Evolutionary conservation across 2,888 invertebrate genomes (phyloP).

Genomic region (Pandemis heparana): DNA sequence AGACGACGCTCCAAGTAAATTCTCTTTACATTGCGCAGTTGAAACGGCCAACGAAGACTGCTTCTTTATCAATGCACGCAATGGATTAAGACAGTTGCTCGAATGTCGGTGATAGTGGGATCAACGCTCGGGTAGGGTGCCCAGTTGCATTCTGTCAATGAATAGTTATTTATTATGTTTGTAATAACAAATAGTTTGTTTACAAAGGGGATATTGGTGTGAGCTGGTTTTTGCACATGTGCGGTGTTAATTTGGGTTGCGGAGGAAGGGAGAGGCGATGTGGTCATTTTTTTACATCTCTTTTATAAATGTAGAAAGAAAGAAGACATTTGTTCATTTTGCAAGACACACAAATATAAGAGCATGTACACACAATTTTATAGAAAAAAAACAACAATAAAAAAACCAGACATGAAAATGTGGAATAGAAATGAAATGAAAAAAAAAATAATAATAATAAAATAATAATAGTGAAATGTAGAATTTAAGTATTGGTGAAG

Average conservation of each 20-base stretch:
- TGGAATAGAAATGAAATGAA: too few species aligned
- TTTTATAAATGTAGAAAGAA: too few species aligned
- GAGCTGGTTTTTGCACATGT: slow-evolving; percentile 18
- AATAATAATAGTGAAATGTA: too few species aligned
- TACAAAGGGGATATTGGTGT: slow-evolving; percentile 10
- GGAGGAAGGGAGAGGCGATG: neutral
- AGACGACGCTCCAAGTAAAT: neutral
- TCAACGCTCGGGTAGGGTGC: neutral
- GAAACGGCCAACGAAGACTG: neutral
- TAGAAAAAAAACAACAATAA: too few species aligned
- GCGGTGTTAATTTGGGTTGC: slow-evolving; percentile 3
- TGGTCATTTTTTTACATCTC: neutral
- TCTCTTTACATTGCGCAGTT: neutral
- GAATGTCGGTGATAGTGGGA: neutral
- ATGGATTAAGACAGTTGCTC: neutral
- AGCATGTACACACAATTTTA: too few species aligned
- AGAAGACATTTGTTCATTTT: too few species aligned
- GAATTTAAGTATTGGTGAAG: too few species aligned
- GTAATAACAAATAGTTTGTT: slow-evolving; percentile 21
- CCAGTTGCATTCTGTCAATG: slow-evolving; percentile 23
- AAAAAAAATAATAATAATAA: too few species aligned
- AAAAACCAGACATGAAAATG: too few species aligned
- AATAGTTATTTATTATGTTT: slow-evolving; percentile 23
- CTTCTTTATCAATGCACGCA: neutral
- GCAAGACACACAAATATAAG: too few species aligned